Base-by-base conservation (phyloP, 2,797 vertebrate species). In the Coendou prehensilis region DNA sequence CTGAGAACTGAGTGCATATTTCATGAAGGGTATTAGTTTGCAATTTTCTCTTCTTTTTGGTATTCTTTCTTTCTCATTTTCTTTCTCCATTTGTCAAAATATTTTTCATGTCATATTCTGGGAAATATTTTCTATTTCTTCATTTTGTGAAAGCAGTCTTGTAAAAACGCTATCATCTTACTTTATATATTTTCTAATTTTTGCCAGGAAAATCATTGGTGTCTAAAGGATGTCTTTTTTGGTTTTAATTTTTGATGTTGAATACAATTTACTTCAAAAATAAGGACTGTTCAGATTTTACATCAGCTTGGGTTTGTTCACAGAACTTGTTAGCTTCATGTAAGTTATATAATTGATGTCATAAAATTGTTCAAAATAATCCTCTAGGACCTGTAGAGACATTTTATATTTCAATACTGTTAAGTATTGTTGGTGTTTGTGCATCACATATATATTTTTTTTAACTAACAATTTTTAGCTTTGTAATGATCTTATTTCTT, bases 341-440 rank as follows among this genome's bases (percentile, higher is more conserved):
- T 63, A 64, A 59, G 7, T 41, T 92, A 14, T 30, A 14, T 26
- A 91, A 28, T 47, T 26, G 91, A 47, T 59, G 6, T 59, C 57
- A 71, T 87, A 47, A 90, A 59, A 75, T 33, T 13, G 7, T 22
- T 90, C 37, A 81, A 28, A 61, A 75, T 86, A 64, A 64, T 73
- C 4, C 4, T 47, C 15, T 52, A 78, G 54, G 6, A 73, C 80
- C 41, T 84, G 10, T 0, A 28, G 15, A 81, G 28, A 50, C 76
- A 56, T 75, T 61, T 88, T 56, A 6, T 86, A 91, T 84, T 50
- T n/a, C 18, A 84, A 17, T 92, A 84, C 59, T 75, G n/a, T n/a
- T n/a, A n/a, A 47, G 9, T 63, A 6, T 73, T 85, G 6, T 64
- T 45, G 81, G 6, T 91, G 2, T 45, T 61, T 69, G 17, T 59